Percentiles rank a stretch among this genome's conserved stretches.
Conservation (phyloP, 2,888 invertebrate genomes). For the Cantharis nigra region DNA sequence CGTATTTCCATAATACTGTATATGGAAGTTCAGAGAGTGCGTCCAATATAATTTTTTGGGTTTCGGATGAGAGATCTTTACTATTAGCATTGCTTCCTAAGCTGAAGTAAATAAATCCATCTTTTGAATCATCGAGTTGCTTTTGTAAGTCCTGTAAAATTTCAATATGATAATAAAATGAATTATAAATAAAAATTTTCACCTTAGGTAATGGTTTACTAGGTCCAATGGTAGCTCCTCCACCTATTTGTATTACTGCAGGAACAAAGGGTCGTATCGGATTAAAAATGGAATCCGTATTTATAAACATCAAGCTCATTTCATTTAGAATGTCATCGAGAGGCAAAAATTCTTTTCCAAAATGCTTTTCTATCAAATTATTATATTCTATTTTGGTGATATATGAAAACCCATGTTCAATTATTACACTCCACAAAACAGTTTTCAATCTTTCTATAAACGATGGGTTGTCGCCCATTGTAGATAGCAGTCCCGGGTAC, state of each 20-base stretch:
- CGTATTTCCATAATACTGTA: constrained; percentile 4
- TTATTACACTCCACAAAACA: background rate
- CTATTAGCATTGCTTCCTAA: constrained; percentile 5
- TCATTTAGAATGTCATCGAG: background rate
- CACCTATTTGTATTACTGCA: background rate
- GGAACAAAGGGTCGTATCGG: background rate
- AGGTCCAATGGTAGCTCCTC: background rate
- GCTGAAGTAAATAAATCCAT: constrained; percentile 9
- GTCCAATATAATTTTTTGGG: background rate
- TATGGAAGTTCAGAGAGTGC: background rate
- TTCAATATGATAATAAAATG: too few relatives aligned
- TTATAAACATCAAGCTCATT: background rate
- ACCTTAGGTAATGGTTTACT: background rate
- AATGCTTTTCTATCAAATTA: background rate
- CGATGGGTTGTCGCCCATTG: background rate
- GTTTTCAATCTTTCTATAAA: background rate
- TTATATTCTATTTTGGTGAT: background rate
- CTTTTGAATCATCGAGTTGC: background rate
- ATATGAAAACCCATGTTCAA: background rate
- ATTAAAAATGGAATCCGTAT: background rate
- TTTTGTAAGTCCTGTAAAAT: constrained; percentile 5
- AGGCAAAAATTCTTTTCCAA: background rate
- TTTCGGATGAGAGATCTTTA: background rate
- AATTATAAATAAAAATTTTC: background rate
- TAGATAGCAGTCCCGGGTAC: background rate